A percentile compares a stretch with the other conserved stretches of the same genome.
These are phyloP conservation scores for Melanotaenia maccullochi DNA, from an alignment of 2,797 vertebrate genomes.

Conservation along the genomic window DNA sequence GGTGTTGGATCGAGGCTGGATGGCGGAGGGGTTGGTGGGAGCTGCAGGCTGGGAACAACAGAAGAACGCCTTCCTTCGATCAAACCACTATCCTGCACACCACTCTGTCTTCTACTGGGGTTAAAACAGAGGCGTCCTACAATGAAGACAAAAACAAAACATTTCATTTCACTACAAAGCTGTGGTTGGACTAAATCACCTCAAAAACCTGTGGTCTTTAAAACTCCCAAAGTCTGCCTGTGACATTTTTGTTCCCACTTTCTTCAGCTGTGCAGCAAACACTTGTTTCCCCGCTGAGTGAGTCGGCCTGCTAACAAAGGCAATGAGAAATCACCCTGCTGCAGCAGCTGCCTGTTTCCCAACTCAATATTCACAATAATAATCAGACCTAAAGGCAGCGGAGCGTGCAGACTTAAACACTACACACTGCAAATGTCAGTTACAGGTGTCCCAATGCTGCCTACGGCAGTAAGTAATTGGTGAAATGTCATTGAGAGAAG, in stretches of 20 bases:
- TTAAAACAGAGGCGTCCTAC: slow-evolving; percentile 25
- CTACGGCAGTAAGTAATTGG: slow-evolving; percentile 1
- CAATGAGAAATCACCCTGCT: slow-evolving; percentile 54
- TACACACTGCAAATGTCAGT: neutral
- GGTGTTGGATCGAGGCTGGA: slow-evolving; percentile 37
- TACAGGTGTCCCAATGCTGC: slow-evolving; percentile 10
- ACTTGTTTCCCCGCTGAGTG: slow-evolving; percentile 76
- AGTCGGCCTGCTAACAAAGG: slow-evolving; percentile 64
- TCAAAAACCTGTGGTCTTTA: slow-evolving; percentile 17
- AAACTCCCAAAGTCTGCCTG: slow-evolving; percentile 54
- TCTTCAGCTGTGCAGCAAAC: slow-evolving; percentile 55
- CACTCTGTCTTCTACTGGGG: slow-evolving; percentile 31
- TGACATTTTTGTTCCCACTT: slow-evolving; percentile 74
- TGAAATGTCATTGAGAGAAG: neutral
- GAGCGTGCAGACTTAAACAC: slow-evolving; percentile 11
- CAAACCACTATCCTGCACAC: slow-evolving; percentile 13
- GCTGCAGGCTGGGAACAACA: slow-evolving; percentile 47
- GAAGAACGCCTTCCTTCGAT: slow-evolving; percentile 30
- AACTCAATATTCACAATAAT: slow-evolving; percentile 64
- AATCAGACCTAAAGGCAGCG: slow-evolving; percentile 37
- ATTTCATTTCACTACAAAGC: slow-evolving; percentile 1
- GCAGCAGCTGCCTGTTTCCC: slow-evolving; percentile 82
- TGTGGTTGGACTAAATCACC: neutral
- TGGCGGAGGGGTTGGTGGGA: slow-evolving; percentile 34
- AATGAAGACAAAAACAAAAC: slow-evolving; percentile 36